Conservation (phyloP, 2,113 vertebrate genomes). For the Chauna torquata region DNA sequence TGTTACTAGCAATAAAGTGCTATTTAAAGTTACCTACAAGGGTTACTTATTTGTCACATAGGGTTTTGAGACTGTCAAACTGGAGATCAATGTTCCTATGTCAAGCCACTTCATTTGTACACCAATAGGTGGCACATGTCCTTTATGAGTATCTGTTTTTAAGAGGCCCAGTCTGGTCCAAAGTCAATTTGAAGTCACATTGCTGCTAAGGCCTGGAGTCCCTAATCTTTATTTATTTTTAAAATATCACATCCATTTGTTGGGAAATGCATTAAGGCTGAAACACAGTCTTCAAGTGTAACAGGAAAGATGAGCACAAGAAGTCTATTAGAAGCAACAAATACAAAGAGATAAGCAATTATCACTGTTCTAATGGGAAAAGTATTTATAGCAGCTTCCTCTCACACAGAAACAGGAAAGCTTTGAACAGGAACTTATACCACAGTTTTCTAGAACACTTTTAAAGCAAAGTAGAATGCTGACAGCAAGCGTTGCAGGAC, state of each 20-base stretch:
- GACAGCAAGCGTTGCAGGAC: background rate
- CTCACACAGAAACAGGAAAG: background rate
- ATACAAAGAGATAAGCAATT: slow-evolving; percentile 15
- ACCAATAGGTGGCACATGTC: background rate
- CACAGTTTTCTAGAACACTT: background rate
- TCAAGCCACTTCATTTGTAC: background rate
- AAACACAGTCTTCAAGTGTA: background rate
- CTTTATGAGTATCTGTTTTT: background rate
- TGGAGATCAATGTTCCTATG: background rate
- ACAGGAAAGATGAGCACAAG: background rate
- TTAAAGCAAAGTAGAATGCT: background rate
- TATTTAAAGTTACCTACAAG: background rate
- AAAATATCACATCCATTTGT: background rate
- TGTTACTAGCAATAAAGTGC: background rate
- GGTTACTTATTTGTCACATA: background rate
- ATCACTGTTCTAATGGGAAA: background rate
- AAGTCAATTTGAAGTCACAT: background rate
- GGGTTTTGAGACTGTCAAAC: background rate
- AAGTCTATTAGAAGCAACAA: background rate
- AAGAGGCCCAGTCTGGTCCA: background rate
- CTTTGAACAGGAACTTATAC: background rate
- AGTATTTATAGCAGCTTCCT: slow-evolving; percentile 30
- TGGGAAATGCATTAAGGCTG: background rate
- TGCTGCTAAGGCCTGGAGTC: background rate
- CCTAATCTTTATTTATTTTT: background rate